These are phyloP conservation scores for Aix galericulata DNA, from an alignment of 2,113 vertebrate genomes.

Conservation along the genomic window DNA sequence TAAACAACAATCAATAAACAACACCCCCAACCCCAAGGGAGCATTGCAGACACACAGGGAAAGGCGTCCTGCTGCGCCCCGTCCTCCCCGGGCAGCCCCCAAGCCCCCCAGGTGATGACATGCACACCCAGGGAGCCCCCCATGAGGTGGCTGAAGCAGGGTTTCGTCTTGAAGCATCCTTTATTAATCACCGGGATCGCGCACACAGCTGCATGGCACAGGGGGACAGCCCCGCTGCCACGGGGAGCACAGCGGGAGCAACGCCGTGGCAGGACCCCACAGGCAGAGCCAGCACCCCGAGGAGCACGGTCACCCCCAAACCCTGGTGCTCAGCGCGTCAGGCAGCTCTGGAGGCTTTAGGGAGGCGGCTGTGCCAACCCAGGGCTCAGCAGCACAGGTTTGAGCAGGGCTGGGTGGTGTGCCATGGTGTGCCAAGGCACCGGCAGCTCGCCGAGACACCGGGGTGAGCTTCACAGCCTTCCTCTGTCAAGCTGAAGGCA, in stretches of 20 bases:
- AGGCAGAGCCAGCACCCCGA: too few species aligned
- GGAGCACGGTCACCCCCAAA: too few species aligned
- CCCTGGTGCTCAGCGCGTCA: not conserved
- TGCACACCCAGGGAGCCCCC: too few species aligned
- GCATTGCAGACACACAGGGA: too few species aligned
- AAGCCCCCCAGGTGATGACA: too few species aligned
- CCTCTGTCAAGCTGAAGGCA: not conserved
- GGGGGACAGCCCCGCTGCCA: not conserved
- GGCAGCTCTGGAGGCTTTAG: not conserved
- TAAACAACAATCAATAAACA: too few species aligned
- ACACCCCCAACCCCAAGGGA: too few species aligned
- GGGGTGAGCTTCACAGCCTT: not conserved
- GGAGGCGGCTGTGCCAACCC: not conserved
- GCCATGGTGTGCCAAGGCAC: not conserved
- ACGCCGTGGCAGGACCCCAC: not conserved
- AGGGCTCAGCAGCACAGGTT: not conserved
- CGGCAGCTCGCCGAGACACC: not conserved
- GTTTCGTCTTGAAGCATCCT: not conserved
- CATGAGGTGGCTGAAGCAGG: accelerated
- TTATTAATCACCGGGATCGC: conserved; percentile 50
- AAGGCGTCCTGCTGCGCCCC: too few species aligned
- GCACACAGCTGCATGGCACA: conserved; percentile 15
- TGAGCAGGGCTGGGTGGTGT: not conserved
- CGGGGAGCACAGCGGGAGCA: not conserved
- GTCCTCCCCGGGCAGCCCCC: too few species aligned